These are phyloP conservation scores for Noctilio leporinus DNA, from an alignment of 2,113 vertebrate species.

Conservation along the genomic window DNA sequence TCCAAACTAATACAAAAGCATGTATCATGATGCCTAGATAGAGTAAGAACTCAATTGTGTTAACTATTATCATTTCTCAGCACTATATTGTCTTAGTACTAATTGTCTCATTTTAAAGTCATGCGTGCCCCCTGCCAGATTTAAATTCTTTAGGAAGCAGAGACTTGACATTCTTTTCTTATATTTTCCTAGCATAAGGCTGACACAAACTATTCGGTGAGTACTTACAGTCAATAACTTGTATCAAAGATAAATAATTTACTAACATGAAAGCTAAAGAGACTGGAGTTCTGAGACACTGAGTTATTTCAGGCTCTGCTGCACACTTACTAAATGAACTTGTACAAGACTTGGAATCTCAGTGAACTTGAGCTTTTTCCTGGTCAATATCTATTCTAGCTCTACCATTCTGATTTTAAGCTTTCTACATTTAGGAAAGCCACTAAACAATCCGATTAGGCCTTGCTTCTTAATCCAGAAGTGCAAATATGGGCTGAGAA, in stretches of 20 bases:
- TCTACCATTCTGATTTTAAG: neutral
- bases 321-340: neutral
- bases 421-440: constrained; percentile 11
- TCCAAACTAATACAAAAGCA: neutral
- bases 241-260: neutral
- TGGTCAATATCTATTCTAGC: neutral
- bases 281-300: neutral
- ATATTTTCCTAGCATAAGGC: neutral
- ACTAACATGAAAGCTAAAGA: neutral
- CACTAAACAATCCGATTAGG: neutral
- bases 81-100: neutral
- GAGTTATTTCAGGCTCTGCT: neutral
- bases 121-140: neutral
- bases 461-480: neutral
- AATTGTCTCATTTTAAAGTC: neutral
- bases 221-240: neutral
- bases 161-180: neutral
- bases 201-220: neutral
- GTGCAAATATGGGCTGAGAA: neutral
- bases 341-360: neutral
- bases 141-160: neutral
- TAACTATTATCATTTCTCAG: neutral
- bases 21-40: neutral
- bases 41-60: neutral
- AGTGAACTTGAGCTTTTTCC: neutral